Evolutionary conservation across 1,140 invertebrate species (phyloP).

Genomic region (Anastrepha obliqua): DNA sequence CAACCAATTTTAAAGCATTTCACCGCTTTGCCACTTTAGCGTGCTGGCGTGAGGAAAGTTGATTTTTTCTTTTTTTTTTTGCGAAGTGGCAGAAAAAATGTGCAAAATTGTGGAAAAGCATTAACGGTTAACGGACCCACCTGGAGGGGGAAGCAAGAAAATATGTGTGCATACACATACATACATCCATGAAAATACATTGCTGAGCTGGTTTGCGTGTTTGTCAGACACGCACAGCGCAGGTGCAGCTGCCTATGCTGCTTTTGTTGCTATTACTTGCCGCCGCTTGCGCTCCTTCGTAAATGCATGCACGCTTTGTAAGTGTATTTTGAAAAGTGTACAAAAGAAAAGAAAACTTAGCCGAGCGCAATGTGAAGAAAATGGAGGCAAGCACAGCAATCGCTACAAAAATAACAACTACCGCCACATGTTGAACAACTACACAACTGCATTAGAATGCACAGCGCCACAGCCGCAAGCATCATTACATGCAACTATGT

Average conservation of each 20-base stretch:
- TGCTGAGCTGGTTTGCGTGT: background rate
- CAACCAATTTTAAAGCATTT: too few species aligned
- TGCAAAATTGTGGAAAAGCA: too few species aligned
- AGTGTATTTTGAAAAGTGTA: background rate
- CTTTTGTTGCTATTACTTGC: background rate
- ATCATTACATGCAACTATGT: background rate
- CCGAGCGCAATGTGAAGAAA: background rate
- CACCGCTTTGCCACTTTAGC: too few species aligned
- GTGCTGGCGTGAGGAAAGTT: too few species aligned
- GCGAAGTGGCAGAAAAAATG: too few species aligned
- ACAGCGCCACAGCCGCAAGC: background rate
- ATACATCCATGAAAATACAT: too few species aligned
- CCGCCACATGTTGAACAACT: background rate
- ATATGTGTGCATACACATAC: too few species aligned
- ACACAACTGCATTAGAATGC: background rate
- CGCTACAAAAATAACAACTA: background rate
- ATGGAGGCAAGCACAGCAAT: background rate
- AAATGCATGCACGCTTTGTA: background rate
- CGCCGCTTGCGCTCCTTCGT: background rate
- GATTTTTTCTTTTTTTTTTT: too few species aligned
- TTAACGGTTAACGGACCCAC: too few species aligned
- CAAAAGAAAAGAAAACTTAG: constrained; percentile 9
- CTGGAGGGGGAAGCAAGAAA: too few species aligned
- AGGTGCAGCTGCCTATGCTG: background rate
- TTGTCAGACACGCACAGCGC: background rate